Evolutionary conservation across 2,797 vertebrate species (phyloP).

Genomic region (Cheirogaleus major): DNA sequence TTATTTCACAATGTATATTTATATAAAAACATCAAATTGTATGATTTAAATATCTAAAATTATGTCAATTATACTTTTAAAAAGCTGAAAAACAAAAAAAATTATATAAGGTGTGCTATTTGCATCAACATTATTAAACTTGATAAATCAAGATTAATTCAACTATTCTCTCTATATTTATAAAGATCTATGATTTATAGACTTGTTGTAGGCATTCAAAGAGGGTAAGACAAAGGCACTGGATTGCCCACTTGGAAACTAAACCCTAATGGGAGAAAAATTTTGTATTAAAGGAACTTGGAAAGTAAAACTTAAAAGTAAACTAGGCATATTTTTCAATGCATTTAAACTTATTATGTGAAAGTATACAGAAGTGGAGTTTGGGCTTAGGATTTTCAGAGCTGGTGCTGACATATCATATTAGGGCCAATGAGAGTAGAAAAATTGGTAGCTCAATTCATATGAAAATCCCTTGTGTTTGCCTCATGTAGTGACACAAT

Average conservation of each 20-base stretch:
- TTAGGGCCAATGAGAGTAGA: neutral
- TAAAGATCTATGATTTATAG: neutral
- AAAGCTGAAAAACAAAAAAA: neutral
- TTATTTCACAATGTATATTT: neutral
- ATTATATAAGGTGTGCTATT: neutral
- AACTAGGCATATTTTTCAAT: neutral
- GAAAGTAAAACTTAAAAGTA: neutral
- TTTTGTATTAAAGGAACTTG: neutral
- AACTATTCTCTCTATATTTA: neutral
- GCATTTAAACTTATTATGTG: neutral
- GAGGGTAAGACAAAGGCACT: neutral
- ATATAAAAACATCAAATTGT: neutral
- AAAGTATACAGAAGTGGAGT: neutral
- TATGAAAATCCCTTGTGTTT: neutral
- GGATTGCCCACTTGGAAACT: neutral
- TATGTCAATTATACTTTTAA: neutral
- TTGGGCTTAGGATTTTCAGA: neutral
- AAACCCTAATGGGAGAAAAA: neutral
- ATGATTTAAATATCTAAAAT: neutral
- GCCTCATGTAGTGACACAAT: neutral
- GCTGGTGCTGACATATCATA: neutral
- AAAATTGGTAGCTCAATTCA: neutral
- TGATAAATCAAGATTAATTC: neutral
- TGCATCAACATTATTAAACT: neutral
- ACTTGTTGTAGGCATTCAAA: neutral